A percentile compares a stretch with the other conserved stretches of the same genome.
Conservation (phyloP, 2,113 vertebrate genomes). For the Empidonax traillii region DNA sequence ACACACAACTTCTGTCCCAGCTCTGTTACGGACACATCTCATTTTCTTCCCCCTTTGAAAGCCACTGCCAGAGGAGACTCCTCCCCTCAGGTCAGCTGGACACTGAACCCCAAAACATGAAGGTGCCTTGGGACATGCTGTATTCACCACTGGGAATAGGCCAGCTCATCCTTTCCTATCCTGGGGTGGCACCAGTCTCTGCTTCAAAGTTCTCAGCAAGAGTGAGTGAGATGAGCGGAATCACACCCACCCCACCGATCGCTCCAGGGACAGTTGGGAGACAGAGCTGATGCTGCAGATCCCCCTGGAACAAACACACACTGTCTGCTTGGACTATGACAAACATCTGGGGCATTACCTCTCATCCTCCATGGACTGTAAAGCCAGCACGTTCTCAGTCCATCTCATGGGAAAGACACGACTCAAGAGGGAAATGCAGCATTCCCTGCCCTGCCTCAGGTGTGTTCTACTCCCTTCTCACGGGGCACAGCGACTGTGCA, state of each 20-base stretch:
- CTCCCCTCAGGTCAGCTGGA: not conserved
- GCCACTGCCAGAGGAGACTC: not conserved
- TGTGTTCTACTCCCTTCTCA: not conserved
- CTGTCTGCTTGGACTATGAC: not conserved
- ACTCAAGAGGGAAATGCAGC: not conserved
- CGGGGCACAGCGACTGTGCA: not conserved
- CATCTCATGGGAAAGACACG: not conserved
- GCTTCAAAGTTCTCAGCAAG: not conserved
- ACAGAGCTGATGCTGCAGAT: not conserved
- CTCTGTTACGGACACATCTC: not conserved
- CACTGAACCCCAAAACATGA: not conserved
- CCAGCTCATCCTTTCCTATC: not conserved
- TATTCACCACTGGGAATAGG: not conserved
- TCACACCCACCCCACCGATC: accelerated
- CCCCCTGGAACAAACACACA: accelerated
- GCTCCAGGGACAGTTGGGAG: not conserved
- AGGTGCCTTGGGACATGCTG: not conserved
- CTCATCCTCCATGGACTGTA: not conserved
- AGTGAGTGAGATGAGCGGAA: not conserved
- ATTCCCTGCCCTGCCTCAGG: not conserved
- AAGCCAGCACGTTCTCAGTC: not conserved
- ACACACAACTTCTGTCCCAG: not conserved
- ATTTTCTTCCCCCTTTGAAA: not conserved
- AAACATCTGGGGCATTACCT: not conserved
- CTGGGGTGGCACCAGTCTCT: not conserved